Base-by-base conservation (phyloP, 2,797 vertebrate genomes). In the Poeciliopsis paucimaculata region DNA sequence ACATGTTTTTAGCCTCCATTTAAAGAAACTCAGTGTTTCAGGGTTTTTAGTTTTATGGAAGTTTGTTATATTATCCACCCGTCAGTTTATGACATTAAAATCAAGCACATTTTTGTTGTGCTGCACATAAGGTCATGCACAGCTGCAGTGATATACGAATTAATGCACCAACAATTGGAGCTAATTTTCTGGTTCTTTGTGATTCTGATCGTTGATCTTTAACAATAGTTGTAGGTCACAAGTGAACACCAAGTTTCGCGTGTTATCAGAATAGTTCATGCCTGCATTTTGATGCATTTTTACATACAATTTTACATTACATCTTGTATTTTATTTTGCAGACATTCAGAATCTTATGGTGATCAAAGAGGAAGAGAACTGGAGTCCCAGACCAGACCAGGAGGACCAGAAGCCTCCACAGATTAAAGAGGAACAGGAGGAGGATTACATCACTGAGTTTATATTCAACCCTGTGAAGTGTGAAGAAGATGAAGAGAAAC, bases 401-500 rank as follows among this genome's bases (percentile, higher is more conserved):
- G 41, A 62, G 45, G 74, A 64, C 4, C 41, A 23, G 46, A 34
- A 76, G 8, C 5, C 4, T 0, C 75, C 57, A 15, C 28, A 46
- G 6, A 36, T 76, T n/a, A 66, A 76, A 41, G 46, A 77, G 47
- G 76, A 77, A 20, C 49, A 16, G 31, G 34, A 75, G 78, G 83
- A 77, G 49, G 28, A 7, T 23, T 28, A 75, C 11, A 13, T 72
- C 26, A 70, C 23, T 20, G 46, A 36, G 43, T 76, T 49, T 1
- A 10, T 45, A 3, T 36, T 77, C 10, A 16, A 23, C 23, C 31
- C 41, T 46, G 74, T 76, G 55, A 62, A 76, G 18, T 64, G 41
- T 9, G 74, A 62, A 34, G 57, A 62, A 8, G 57, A 47, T 8
- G 55, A 76, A 64, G 74, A 64, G 41, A 62, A 62, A 34, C 57